These are phyloP conservation scores for Pandion haliaetus DNA, from an alignment of 2,113 vertebrate genomes.

Conservation along the genomic window DNA sequence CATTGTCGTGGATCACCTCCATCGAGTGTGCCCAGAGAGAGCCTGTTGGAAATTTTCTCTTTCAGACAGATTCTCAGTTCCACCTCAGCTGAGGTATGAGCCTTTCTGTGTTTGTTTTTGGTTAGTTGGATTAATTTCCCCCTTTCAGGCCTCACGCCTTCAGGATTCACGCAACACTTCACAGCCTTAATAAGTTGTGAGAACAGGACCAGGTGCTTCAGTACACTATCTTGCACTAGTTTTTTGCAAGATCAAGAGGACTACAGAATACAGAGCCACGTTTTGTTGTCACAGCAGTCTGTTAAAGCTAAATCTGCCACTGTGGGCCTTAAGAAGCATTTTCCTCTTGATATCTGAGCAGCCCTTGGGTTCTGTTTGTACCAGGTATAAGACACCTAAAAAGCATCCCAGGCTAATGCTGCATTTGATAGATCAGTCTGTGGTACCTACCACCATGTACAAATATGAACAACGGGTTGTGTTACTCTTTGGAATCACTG, in stretches of 20 bases:
- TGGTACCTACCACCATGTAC: neutral
- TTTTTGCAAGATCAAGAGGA: neutral
- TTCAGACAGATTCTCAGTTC: neutral
- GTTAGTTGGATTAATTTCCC: neutral
- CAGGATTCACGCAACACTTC: neutral
- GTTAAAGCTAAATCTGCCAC: neutral
- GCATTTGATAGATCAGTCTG: neutral
- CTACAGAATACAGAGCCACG: neutral
- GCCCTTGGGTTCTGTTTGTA: neutral
- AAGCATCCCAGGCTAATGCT: neutral
- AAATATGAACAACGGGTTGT: neutral
- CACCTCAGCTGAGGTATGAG: neutral
- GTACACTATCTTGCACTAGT: neutral
- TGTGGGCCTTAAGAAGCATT: neutral
- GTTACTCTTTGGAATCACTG: neutral
- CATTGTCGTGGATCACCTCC: fast-evolving
- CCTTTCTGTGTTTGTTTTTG: neutral
- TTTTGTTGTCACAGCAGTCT: neutral
- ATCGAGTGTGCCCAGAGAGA: fast-evolving
- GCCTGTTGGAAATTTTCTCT: neutral
- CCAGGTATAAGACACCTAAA: neutral
- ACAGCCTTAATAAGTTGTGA: neutral
- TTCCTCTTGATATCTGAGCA: neutral
- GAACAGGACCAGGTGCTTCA: neutral
- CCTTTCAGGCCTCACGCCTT: neutral